phyloP scores from a whole-genome alignment of 2,888 invertebrate genomes.

The Polydrusus cervinus region DNA sequence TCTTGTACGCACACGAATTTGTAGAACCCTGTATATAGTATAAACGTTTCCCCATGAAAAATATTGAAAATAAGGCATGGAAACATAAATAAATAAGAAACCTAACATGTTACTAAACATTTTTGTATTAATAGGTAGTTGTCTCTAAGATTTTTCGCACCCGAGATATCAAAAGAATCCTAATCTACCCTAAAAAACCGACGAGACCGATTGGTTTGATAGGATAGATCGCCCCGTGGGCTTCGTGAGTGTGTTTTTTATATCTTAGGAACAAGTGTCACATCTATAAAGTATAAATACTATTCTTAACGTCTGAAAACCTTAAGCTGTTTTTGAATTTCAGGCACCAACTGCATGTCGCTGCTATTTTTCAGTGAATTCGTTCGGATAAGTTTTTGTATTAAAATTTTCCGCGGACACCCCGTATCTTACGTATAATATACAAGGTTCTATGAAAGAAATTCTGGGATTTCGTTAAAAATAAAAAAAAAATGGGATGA shows the following conservation, averaged over 20 bases:
- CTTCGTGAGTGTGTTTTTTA: constrained; percentile 55
- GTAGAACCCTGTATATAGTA: too few relatives aligned
- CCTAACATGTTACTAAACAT: not conserved
- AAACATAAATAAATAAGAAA: not conserved
- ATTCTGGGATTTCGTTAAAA: not conserved
- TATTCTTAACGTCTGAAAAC: constrained; percentile 48
- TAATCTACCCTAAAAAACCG: constrained; percentile 20
- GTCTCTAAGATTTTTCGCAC: constrained; percentile 19
- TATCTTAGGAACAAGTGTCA: constrained; percentile 52
- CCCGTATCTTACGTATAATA: constrained; percentile 38
- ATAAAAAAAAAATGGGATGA: too few relatives aligned
- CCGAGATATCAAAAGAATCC: constrained; percentile 46
- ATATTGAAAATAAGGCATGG: not conserved
- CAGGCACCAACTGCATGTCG: constrained; percentile 51
- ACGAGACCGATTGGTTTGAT: constrained; percentile 25
- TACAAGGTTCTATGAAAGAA: constrained; percentile 14
- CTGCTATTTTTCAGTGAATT: constrained; percentile 32
- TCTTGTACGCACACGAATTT: too few relatives aligned
- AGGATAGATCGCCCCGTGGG: constrained; percentile 38
- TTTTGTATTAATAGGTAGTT: not conserved
- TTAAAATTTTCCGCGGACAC: constrained; percentile 28
- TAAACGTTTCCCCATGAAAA: too few relatives aligned
- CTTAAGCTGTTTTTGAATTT: constrained; percentile 47
- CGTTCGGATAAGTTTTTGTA: constrained; percentile 21
- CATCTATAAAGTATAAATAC: constrained; percentile 39